Evolutionary conservation across 1,140 invertebrate genomes (phyloP).

Genomic region (Eulimnadia texana): DNA sequence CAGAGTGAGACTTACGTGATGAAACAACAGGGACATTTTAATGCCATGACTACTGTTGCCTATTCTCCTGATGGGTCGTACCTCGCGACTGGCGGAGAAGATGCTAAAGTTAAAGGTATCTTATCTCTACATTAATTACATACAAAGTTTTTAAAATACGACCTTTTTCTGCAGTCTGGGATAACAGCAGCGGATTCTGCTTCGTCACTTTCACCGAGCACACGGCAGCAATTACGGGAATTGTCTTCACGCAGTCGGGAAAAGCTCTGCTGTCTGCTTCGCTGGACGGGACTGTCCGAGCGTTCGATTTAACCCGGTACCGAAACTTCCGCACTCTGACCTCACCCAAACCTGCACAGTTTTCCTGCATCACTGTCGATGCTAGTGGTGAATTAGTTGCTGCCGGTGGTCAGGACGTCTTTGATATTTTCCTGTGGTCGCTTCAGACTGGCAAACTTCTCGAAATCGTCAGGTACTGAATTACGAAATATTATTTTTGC

Average conservation of each 20-base stretch:
- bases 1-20: slow-evolving; percentile 96
- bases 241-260: slow-evolving; percentile 75
- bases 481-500: slow-evolving; percentile 12
- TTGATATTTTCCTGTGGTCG: slow-evolving; percentile 92
- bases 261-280: slow-evolving; percentile 84
- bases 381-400: slow-evolving; percentile 77
- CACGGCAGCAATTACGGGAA: slow-evolving; percentile 55
- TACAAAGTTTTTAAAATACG: not conserved
- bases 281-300: slow-evolving; percentile 86
- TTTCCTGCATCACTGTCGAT: slow-evolving; percentile 81
- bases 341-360: slow-evolving; percentile 75
- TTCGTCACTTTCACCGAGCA: slow-evolving; percentile 91
- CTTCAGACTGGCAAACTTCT: slow-evolving; percentile 76
- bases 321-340: slow-evolving; percentile 93
- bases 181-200: slow-evolving; percentile 74
- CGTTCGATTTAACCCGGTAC: slow-evolving; percentile 86
- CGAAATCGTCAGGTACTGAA: slow-evolving; percentile 44
- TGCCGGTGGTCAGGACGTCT: slow-evolving; percentile 82
- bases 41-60: slow-evolving; percentile 68
- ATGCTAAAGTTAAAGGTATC: slow-evolving; percentile 56
- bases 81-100: slow-evolving; percentile 82
- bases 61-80: slow-evolving; percentile 85
- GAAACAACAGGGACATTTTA: slow-evolving; percentile 90
- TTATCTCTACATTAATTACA: not conserved
- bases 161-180: slow-evolving; percentile 77